Evolutionary conservation across 30 jellyfish, hydroid and myxozoan species (phyloP).

Genomic region (Chironex yamaguchii): DNA sequence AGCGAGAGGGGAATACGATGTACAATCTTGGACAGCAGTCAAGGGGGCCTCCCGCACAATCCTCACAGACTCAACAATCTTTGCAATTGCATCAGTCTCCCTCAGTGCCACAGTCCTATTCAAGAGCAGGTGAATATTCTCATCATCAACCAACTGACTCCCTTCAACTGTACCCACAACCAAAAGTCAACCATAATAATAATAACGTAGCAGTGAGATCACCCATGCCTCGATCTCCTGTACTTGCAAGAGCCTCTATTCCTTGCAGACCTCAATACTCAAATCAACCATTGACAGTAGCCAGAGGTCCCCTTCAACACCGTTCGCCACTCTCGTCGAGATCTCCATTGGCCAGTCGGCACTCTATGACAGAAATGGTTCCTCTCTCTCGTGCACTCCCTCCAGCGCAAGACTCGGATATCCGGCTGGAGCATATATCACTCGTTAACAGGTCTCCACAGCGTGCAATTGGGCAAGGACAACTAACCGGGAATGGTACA

Average conservation of each 20-base stretch:
- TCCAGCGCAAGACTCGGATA: neutral
- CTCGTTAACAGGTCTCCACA: neutral
- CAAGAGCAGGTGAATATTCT: neutral
- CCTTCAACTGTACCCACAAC: neutral
- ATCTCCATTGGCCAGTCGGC: neutral
- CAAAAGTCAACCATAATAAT: neutral
- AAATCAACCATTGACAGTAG: neutral
- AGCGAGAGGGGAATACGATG: neutral
- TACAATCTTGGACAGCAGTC: neutral
- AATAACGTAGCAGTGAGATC: neutral
- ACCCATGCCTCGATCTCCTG: neutral
- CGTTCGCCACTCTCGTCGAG: neutral
- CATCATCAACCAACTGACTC: neutral
- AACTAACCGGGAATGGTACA: neutral
- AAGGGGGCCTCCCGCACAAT: neutral
- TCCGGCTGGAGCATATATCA: neutral
- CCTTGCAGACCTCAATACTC: neutral
- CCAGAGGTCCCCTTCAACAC: neutral
- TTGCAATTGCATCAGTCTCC: neutral
- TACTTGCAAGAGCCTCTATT: neutral
- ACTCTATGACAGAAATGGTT: neutral
- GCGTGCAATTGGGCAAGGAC: neutral
- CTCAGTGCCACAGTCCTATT: neutral
- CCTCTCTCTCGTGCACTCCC: neutral
- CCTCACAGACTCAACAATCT: neutral